Base-by-base conservation (phyloP, 2,113 vertebrate species). In the Marcusenius ussheri region DNA sequence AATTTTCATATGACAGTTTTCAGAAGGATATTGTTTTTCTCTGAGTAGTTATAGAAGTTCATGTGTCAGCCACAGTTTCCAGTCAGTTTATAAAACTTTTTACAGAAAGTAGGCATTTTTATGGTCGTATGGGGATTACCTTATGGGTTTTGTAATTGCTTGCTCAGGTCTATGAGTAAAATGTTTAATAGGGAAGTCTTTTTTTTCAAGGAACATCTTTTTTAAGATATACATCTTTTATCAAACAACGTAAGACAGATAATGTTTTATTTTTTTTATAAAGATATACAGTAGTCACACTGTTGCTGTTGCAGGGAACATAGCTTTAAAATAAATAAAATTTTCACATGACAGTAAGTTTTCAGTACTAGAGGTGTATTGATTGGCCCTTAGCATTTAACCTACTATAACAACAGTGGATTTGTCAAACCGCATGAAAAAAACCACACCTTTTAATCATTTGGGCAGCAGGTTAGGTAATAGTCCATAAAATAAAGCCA, bases 271-370 rank as follows among this genome's bases (percentile, higher is more conserved):
- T 51, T 51, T 17, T 49, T 13, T 19, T 39, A 39, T 31, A 3
- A 31, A 96, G 94, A 93, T 85, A 95, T 15, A 3, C 56, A n/a
- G 56, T 31, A 93, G 95, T 24, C 95, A 96, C 46, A 94, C 95
- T 6, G 56, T 94, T 89, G 92, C 95, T 50, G 91, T 96, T 3
- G 94, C 95, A 84, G 95, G 95, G 91, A 95, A 96, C 2, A 92
- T 95, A 1, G 95, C 92, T 10, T 96, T 97, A 51, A 51, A 51
- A 51, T 51, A 51, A 51, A 56, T 56, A 56, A 6, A 21, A 56
- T 56, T 3, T 62, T 62, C 8, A 62, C 3, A 62, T 27, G n/a
- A 66, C 62, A 31, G 62, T n/a, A 66, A n/a, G 62, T 66, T 66
- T 66, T 31, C 62, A 27, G 62, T 66, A 27, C n/a, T 11, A 66